A percentile compares a stretch with the other conserved stretches of the same genome.
phyloP scores from a whole-genome alignment of 2,113 vertebrate genomes.

The Dasyurus viverrinus region DNA sequence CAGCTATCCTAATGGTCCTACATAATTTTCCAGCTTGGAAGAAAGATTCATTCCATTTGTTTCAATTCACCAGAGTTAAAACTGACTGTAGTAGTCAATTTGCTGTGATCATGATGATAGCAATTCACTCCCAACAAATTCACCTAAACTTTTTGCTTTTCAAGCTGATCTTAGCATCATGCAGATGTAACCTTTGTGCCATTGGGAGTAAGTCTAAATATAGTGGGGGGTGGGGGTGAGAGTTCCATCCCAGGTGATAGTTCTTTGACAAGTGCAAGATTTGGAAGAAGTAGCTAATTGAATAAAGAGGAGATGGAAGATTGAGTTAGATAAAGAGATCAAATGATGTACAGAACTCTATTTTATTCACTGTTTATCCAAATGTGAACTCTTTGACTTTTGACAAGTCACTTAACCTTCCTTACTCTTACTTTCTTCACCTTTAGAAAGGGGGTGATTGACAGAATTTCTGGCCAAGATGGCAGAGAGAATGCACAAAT shows the following conservation, averaged over 20 bases:
- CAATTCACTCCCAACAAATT: background rate
- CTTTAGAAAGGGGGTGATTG: background rate
- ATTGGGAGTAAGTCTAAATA: background rate
- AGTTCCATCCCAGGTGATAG: background rate
- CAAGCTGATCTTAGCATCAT: background rate
- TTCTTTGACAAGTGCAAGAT: background rate
- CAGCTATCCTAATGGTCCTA: background rate
- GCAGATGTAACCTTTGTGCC: background rate
- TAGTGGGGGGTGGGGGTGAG: too few relatives aligned
- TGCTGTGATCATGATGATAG: background rate
- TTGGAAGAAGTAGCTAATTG: background rate
- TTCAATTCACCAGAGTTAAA: background rate
- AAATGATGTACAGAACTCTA: background rate
- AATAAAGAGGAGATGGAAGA: background rate
- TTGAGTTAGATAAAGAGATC: background rate
- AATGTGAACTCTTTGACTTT: background rate
- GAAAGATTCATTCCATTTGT: background rate
- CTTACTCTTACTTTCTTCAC: background rate
- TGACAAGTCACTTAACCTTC: background rate
- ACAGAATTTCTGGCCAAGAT: too few relatives aligned
- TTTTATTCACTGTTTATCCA: background rate
- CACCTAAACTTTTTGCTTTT: background rate
- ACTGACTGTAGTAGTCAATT: background rate
- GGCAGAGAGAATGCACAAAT: too few relatives aligned
- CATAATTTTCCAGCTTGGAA: background rate